Evolutionary conservation across 1,140 invertebrate genomes (phyloP), one percentile per base, ranked within the genome.

Genomic region (Dolichoris vasculosae): DNA sequence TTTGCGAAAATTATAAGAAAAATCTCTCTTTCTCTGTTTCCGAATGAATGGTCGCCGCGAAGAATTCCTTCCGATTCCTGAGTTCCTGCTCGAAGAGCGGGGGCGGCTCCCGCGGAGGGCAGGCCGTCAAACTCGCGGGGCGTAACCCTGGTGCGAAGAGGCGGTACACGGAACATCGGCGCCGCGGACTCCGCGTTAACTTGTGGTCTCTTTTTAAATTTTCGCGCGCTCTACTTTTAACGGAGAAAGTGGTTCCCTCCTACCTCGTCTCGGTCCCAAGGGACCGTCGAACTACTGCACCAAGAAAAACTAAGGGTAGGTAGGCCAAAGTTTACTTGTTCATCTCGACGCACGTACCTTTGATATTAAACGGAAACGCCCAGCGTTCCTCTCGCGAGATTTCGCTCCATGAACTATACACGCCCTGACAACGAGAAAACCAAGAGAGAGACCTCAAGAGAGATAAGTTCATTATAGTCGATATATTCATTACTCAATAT

Each of bases 101-200:
- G 92, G 93, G 93, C 93, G 92, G 93, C 92, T 92, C 93, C 92
- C 92, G 91, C 92, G 92, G 93, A 93, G 92, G 93, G 93, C 93
- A 93, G 93, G 92, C 92, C 92, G 90, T 93, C 91, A 93, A 93
- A 93, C 92, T 92, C 91, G 93, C 91, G 93, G 93, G 93, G 93
- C 93, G 93, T 92, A 93, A 93, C 92, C 92, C 91, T 89, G 89
- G 89, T 90, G 88, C 89, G 91, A 92, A 90, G 92, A 93, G 93
- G 93, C 93, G 93, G 92, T 91, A 90, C 92, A 91, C 81, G 46
- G 6, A 73, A 43, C 38, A 15, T 43, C 69, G 35, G 91, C 90
- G 92, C 89, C 89, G 89, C 90, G 87, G 3, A 64, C 2, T 82
- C 91, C 93, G 92, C 90, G 89, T 90, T 91, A 30, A 26, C 13